Evolutionary conservation across 2,797 vertebrate genomes (phyloP).

Genomic region (Cichlasoma orientale): DNA sequence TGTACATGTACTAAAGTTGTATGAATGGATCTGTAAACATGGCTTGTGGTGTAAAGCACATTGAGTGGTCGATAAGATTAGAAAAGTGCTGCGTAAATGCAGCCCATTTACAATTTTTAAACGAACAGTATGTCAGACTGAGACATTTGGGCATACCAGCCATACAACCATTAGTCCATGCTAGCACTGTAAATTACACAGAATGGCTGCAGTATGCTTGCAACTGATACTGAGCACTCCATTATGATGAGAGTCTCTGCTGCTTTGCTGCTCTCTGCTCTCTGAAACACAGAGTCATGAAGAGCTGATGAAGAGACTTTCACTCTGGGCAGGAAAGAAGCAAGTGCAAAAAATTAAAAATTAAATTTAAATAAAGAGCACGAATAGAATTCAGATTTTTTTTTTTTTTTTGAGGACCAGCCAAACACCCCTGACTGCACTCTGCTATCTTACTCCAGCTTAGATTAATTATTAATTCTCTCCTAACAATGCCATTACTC

Average conservation of each 20-base stretch:
- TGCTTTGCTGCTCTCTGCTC: not conserved
- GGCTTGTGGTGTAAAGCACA: not conserved
- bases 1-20: no score
- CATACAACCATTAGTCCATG: not conserved
- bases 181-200: not conserved
- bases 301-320: not conserved
- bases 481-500: not conserved
- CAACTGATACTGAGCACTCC: slow-evolving; percentile 1
- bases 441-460: not conserved
- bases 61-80: not conserved
- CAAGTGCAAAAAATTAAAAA: not conserved
- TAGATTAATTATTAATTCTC: not conserved
- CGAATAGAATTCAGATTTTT: not conserved
- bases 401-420: not conserved
- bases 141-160: not conserved
- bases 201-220: not conserved
- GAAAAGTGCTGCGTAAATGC: not conserved
- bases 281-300: not conserved
- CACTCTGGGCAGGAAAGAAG: not conserved
- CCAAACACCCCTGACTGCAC: not conserved
- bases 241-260: slow-evolving; percentile 1
- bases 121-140: not conserved
- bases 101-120: not conserved
- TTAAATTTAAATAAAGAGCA: not conserved
- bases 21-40: not conserved